Evolutionary conservation across 2,888 invertebrate genomes (phyloP).

Genomic region (Ephialtes manifestator): DNA sequence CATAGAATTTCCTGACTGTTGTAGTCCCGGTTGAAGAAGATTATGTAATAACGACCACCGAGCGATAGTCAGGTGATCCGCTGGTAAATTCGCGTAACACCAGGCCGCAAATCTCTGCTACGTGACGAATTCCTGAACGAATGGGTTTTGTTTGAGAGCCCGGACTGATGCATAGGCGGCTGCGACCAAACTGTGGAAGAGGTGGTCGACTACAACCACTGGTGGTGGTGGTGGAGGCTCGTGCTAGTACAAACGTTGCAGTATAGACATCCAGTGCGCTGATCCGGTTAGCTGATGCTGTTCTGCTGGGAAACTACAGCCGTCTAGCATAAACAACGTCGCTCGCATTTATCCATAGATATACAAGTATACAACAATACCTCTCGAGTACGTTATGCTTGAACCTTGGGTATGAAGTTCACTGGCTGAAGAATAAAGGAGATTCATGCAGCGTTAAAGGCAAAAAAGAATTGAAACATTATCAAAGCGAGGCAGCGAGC

Average conservation of each 20-base stretch:
- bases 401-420: slow-evolving; percentile 13
- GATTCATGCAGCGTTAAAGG: background rate
- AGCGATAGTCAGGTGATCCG: slow-evolving; percentile 74
- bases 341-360: slow-evolving; percentile 26
- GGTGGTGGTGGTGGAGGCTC: slow-evolving; percentile 4
- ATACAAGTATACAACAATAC: slow-evolving; percentile 10
- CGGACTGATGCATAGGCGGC: slow-evolving; percentile 12
- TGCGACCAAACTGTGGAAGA: background rate
- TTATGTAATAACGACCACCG: slow-evolving; percentile 73
- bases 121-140: slow-evolving; percentile 83
- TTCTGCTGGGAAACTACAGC: slow-evolving; percentile 36
- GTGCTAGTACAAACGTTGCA: slow-evolving; percentile 9
- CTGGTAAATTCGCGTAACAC: slow-evolving; percentile 75
- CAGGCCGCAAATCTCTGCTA: slow-evolving; percentile 84
- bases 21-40: slow-evolving; percentile 16
- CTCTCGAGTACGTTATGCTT: background rate
- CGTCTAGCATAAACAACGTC: slow-evolving; percentile 37
- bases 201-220: background rate
- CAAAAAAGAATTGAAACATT: background rate
- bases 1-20: slow-evolving; percentile 26
- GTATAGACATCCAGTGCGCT: slow-evolving; percentile 3
- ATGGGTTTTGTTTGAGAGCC: slow-evolving; percentile 75
- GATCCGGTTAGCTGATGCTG: slow-evolving; percentile 30
- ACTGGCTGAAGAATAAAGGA: slow-evolving; percentile 14
- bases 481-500: background rate